A percentile compares a stretch with the other conserved stretches of the same genome.
phyloP scores from a whole-genome alignment of 2,888 invertebrate genomes.

The Timema podura region DNA sequence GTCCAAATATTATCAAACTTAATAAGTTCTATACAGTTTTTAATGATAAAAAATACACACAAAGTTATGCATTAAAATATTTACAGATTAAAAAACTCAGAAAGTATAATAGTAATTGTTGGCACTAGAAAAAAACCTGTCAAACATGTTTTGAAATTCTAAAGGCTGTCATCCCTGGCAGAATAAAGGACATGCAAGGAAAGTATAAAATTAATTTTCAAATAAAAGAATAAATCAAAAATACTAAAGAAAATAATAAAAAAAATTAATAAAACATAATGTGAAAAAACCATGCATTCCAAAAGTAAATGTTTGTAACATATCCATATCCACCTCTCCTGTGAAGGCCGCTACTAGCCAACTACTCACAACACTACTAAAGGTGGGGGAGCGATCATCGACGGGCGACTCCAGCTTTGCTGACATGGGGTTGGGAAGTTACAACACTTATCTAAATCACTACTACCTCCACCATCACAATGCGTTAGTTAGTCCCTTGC shows the following conservation, averaged over 20 bases:
- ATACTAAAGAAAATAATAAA: neutral
- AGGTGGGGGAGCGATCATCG: neutral
- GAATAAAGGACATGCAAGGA: slow-evolving; percentile 7
- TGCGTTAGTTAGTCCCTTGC: slow-evolving; percentile 5
- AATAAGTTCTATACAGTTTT: no score
- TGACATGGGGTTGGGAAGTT: neutral
- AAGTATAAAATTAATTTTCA: slow-evolving; percentile 7
- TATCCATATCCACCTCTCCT: no score
- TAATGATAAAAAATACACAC: no score
- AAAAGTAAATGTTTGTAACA: no score
- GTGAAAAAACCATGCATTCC: no score
- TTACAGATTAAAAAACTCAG: no score
- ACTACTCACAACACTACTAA: slow-evolving; percentile 21
- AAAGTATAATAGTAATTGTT: no score
- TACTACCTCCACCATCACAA: slow-evolving; percentile 10
- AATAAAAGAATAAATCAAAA: neutral
- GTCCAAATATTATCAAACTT: no score
- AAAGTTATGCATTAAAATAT: no score
- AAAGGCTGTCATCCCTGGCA: slow-evolving; percentile 10
- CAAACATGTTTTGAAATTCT: neutral
- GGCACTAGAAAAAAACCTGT: neutral
- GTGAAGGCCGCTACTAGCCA: slow-evolving; percentile 17
- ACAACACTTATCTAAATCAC: slow-evolving; percentile 13
- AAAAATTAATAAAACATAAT: neutral
- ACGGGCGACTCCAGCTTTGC: no score